Evolutionary conservation across 2,797 vertebrate genomes (phyloP).

Genomic region (Oreochromis mossambicus): DNA sequence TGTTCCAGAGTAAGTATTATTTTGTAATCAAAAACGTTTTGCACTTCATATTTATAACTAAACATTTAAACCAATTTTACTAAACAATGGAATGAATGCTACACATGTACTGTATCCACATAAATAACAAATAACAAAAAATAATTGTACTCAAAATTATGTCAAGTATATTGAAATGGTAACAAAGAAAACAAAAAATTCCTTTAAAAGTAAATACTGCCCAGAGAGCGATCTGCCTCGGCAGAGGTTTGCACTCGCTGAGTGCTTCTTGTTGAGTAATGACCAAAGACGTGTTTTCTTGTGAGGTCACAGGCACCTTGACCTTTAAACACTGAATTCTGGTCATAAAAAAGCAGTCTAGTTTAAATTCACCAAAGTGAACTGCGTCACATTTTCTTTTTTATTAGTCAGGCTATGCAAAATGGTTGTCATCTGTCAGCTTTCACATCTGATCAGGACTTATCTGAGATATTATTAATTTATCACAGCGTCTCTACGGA

Average conservation of each 20-base stretch:
- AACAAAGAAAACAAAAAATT: not conserved
- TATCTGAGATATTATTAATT: constrained; percentile 19
- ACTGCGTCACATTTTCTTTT: not conserved
- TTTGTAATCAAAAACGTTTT: not conserved
- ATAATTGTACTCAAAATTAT: not conserved
- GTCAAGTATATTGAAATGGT: not conserved
- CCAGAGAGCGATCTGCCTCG: not conserved
- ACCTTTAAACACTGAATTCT: not conserved
- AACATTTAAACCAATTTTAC: not conserved
- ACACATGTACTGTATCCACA: not conserved
- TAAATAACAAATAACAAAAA: not conserved
- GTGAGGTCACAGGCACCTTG: not conserved
- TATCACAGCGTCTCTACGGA: constrained; percentile 3
- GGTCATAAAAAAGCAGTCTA: not conserved
- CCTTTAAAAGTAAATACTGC: not conserved
- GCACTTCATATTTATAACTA: not conserved
- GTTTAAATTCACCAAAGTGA: not conserved
- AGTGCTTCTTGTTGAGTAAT: not conserved
- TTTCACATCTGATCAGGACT: constrained; percentile 9
- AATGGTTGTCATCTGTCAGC: not conserved
- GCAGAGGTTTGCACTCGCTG: not conserved
- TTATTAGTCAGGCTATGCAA: not conserved
- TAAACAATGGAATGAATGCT: not conserved
- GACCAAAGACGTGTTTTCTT: not conserved
- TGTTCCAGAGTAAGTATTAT: not conserved